Evolutionary conservation across 1,140 invertebrate species (phyloP).

Genomic region (Brachionus calyciflorus): DNA sequence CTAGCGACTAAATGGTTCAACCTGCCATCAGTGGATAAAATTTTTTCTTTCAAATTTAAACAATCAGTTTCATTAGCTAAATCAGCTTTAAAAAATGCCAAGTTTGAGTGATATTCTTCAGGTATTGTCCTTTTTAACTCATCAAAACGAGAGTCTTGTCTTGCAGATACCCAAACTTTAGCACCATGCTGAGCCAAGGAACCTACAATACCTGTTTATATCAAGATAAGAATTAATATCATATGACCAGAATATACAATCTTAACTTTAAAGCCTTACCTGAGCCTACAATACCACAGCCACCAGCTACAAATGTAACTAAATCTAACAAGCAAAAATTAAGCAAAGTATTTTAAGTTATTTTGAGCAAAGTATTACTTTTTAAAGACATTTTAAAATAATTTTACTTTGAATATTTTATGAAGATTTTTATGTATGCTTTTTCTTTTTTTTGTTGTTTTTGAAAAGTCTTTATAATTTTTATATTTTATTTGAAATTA

Average conservation of each 20-base stretch:
- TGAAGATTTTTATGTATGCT: too few species aligned
- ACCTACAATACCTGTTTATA: not conserved
- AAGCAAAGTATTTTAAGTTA: not conserved
- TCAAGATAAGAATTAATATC: too few species aligned
- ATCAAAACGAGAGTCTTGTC: constrained; percentile 28
- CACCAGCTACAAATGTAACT: constrained; percentile 40
- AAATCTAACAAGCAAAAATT: constrained; percentile 4
- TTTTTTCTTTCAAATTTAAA: not conserved
- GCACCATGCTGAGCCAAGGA: constrained; percentile 31
- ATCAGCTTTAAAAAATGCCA: constrained; percentile 36
- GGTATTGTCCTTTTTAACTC: constrained; percentile 8
- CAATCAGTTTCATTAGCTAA: constrained; percentile 29
- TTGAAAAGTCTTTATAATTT: not conserved
- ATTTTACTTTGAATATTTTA: not conserved
- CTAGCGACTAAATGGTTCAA: constrained; percentile 18
- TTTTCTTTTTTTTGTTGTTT: too few species aligned
- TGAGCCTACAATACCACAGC: constrained; percentile 24
- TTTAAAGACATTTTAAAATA: constrained; percentile 11
- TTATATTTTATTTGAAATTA: not conserved
- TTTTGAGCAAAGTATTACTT: not conserved
- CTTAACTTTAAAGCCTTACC: too few species aligned
- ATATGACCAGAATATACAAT: too few species aligned
- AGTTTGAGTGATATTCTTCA: constrained; percentile 13
- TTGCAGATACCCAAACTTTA: constrained; percentile 19
- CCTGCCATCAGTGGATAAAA: constrained; percentile 2